These are phyloP conservation scores for Pseudomyrmex concolor DNA, from an alignment of 1,140 invertebrate genomes.

Conservation along the genomic window DNA sequence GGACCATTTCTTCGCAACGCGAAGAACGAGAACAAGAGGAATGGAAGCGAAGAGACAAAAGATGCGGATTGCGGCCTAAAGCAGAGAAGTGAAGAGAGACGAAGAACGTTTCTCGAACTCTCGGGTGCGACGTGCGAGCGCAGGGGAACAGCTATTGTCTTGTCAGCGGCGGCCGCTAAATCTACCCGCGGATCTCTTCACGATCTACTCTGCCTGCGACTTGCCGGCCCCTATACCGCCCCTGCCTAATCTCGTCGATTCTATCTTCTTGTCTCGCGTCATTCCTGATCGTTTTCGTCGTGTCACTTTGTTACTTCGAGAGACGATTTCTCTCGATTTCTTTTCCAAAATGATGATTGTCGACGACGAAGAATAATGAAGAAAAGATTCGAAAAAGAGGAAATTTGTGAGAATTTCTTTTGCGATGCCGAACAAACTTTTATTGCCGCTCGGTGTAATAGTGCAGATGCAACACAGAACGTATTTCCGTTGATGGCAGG, in stretches of 20 bases:
- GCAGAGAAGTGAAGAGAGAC: slow-evolving; percentile 39
- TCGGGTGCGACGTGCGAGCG: slow-evolving; percentile 54
- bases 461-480: not conserved
- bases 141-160: slow-evolving; percentile 81
- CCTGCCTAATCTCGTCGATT: slow-evolving; percentile 39
- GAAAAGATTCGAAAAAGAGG: too few species aligned
- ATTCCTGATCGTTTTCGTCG: slow-evolving; percentile 52
- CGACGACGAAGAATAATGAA: not conserved
- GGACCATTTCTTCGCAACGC: slow-evolving; percentile 66
- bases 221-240: not conserved
- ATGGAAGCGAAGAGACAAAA: slow-evolving; percentile 56
- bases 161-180: slow-evolving; percentile 82
- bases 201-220: slow-evolving; percentile 72
- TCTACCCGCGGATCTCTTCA: slow-evolving; percentile 81
- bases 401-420: slow-evolving; percentile 17
- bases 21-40: slow-evolving; percentile 53
- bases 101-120: slow-evolving; percentile 42
- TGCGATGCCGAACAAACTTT: slow-evolving; percentile 27
- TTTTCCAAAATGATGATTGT: slow-evolving; percentile 24
- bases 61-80: not conserved
- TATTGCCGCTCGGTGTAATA: slow-evolving; percentile 9
- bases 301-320: slow-evolving; percentile 64
- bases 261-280: slow-evolving; percentile 59
- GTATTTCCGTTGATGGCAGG: slow-evolving; percentile 41
- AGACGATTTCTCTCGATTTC: slow-evolving; percentile 22